These are phyloP conservation scores for Coendou prehensilis DNA, from an alignment of 2,797 vertebrate genomes.

Conservation along the genomic window DNA sequence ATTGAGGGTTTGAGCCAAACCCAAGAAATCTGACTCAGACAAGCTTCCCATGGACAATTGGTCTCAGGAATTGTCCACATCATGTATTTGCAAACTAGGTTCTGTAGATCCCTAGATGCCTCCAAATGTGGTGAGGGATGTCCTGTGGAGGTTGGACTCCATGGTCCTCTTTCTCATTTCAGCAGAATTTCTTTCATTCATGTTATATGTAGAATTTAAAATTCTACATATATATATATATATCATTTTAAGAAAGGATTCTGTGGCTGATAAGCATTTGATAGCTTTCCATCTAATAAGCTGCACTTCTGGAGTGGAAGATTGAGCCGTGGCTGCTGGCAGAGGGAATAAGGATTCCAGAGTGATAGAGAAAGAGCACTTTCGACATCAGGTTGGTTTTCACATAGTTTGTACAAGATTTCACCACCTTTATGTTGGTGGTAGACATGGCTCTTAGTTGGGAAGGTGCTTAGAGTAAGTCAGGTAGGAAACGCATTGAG, in stretches of 20 bases:
- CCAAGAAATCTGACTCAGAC: constrained; percentile 1
- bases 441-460: background rate
- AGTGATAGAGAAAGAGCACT: background rate
- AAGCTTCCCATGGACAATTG: background rate
- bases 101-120: background rate
- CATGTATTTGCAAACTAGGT: background rate
- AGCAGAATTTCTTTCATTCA: background rate
- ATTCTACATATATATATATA: too few species aligned
- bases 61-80: background rate
- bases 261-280: background rate
- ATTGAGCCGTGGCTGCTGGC: background rate
- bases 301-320: background rate
- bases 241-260: constrained; percentile 3
- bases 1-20: background rate
- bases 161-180: background rate
- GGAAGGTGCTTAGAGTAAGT: background rate
- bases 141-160: background rate
- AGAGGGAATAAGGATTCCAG: background rate
- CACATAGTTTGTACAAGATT: background rate
- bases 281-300: background rate
- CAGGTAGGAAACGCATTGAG: background rate
- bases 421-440: background rate
- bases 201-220: background rate
- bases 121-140: background rate
- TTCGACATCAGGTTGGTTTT: background rate